Base-by-base conservation (phyloP, 2,797 vertebrate genomes). In the Echiichthys vipera region DNA sequence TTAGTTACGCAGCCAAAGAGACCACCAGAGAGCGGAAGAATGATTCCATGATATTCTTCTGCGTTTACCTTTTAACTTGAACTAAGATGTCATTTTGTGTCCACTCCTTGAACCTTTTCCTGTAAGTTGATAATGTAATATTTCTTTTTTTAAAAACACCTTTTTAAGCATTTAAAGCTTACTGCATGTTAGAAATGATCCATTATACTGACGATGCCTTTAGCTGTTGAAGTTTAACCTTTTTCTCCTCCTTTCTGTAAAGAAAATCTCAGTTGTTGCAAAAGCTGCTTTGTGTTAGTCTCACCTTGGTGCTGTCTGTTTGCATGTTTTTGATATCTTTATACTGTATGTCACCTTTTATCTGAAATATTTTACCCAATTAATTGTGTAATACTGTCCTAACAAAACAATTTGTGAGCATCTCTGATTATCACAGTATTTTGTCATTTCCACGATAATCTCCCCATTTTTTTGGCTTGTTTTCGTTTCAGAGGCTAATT, bases 161-260 rank as follows among this genome's bases (percentile, higher is more conserved):
- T 34, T 90, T 86, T 80, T 74, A 85, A 87, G 80, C 88, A 91
- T 88, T 89, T 91, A 88, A 90, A 88, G 87, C 82, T 90, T 89
- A 83, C 74, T 92, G 92, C 92, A 93, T 94, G 91, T 92, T 88
- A 87, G 71, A 88, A 87, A 81, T 79, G 77, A 88, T 82, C 86
- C 71, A 90, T 86, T 92, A 92, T 91, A 88, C 42, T 84, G 87
- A 93, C 85, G 46, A 92, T 69, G 89, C 88, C 87, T 91, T 85
- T 82, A 89, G 91, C 87, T 92, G 81, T 89, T 90, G 67, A 84
- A 89, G 81, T 78, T 67, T 82, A 85, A 70, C 62, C 56, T 62
- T 82, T 82, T 83, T 71, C 65, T 74, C 30, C 59, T 84, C 22
- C 54, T 77, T 85, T 80, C 55, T 43, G 50, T 74, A 58, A 85